Evolutionary conservation across 2,797 vertebrate species (phyloP), one percentile per base, ranked within the genome.

Genomic region (Amazonetta brasiliensis): DNA sequence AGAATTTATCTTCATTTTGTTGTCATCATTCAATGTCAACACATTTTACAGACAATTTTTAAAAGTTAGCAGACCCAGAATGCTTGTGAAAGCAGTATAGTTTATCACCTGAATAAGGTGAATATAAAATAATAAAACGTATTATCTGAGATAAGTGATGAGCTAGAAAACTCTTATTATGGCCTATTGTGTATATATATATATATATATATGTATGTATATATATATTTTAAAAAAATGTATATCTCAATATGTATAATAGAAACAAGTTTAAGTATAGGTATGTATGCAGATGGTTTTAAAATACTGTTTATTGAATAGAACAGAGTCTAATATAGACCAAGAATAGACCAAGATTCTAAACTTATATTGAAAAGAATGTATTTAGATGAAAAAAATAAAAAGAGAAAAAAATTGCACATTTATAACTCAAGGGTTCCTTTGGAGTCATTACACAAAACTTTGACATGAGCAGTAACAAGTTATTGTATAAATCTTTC

Each of bases 401-500:
- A 66, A 43, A 7, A 0, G 26, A 17, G 48, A 52, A 64, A 19
- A 37, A 80, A 87, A 68, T 21, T 71, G 2, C 8, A 23, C 6
- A 12, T 85, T 91, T 89, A 43, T 7, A 69, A 60, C 30, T 67
- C 66, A 75, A 66, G 67, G 9, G 5, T 43, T 89, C 37, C 16
- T 91, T 82, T 82, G 31, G 71, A 94, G 69, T 33, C 9, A 48
- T 60, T 92, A 39, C 20, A 77, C 41, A 94, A 30, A 78, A 87
- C 43, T 91, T 91, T 89, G 37, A 83, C 31, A 68, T 8, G 11
- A 91, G 12, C 23, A 37, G n/a, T 92, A 78, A 43, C 33, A 83
- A 28, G 23, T 68, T 89, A 17, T 33, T 90, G 1, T 77, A 75
- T 73, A 75, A 89, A 30, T 89, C 76, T 94, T 85, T 89, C 37